Conservation (phyloP, 2,888 invertebrate species). For the Crepidodera aurea region DNA sequence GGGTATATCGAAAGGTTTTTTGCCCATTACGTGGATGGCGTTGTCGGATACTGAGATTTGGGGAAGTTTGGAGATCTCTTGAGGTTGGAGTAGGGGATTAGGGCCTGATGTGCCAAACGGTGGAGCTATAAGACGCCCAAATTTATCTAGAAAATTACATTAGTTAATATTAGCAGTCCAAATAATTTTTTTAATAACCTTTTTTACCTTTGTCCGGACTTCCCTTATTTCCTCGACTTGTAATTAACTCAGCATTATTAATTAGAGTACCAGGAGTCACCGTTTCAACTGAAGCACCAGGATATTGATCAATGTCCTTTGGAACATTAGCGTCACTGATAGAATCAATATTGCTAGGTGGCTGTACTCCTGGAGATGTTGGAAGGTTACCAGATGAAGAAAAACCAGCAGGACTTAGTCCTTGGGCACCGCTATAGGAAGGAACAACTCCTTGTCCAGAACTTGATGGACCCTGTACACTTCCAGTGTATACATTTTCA, state of each 20-base stretch:
- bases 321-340: not conserved
- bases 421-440: no score
- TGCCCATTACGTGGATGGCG: conserved; percentile 62
- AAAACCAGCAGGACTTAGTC: not conserved
- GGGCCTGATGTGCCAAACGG: conserved; percentile 17
- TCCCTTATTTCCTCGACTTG: not conserved
- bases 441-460: not conserved
- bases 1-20: conserved; percentile 54
- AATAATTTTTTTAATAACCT: not conserved
- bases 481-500: not conserved
- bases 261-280: not conserved
- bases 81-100: conserved; percentile 34
- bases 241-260: not conserved
- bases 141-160: conserved; percentile 14
- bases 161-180: not conserved
- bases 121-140: conserved; percentile 5
- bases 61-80: conserved; percentile 45
- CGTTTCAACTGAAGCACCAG: not conserved
- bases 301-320: not conserved
- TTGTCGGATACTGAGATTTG: conserved; percentile 64
- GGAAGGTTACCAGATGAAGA: not conserved
- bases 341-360: not conserved
- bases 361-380: not conserved
- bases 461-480: not conserved
- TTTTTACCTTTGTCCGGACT: not conserved